Percentiles rank a stretch among this genome's conserved stretches.
phyloP scores from a whole-genome alignment of 2,888 invertebrate genomes.

The Apoderus coryli region DNA sequence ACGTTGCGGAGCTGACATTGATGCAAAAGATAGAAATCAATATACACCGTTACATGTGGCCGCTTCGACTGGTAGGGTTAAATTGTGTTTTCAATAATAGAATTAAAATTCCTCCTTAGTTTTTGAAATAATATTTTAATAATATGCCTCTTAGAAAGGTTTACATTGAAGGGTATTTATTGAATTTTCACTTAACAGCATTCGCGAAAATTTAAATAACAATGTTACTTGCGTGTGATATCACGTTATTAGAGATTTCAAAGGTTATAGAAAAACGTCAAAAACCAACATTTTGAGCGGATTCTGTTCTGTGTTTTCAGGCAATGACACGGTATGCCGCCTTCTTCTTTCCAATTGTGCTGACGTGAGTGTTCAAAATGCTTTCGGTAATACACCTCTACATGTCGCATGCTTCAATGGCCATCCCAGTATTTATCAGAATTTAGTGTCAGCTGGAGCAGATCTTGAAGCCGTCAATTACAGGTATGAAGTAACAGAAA shows the following conservation, averaged over 20 bases:
- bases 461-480: slow-evolving; percentile 39
- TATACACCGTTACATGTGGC: slow-evolving; percentile 50
- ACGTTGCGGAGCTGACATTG: slow-evolving; percentile 34
- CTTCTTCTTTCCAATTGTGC: slow-evolving; percentile 39
- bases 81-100: no score
- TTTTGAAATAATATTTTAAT: no score
- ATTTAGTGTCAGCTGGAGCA: slow-evolving; percentile 36
- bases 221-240: no score
- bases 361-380: slow-evolving; percentile 41
- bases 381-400: slow-evolving; percentile 43
- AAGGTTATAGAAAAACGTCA: neutral
- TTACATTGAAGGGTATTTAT: no score
- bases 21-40: slow-evolving; percentile 34
- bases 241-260: neutral
- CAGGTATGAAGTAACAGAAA: no score
- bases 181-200: no score
- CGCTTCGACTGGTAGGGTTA: slow-evolving; percentile 37
- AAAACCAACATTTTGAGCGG: neutral
- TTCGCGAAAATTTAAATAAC: no score
- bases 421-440: slow-evolving; percentile 38
- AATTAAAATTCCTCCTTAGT: no score
- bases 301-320: slow-evolving; percentile 14
- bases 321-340: slow-evolving; percentile 22
- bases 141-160: no score
- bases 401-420: slow-evolving; percentile 48